Evolutionary conservation across 2,888 invertebrate genomes (phyloP).

Genomic region (Nasonia oneida): DNA sequence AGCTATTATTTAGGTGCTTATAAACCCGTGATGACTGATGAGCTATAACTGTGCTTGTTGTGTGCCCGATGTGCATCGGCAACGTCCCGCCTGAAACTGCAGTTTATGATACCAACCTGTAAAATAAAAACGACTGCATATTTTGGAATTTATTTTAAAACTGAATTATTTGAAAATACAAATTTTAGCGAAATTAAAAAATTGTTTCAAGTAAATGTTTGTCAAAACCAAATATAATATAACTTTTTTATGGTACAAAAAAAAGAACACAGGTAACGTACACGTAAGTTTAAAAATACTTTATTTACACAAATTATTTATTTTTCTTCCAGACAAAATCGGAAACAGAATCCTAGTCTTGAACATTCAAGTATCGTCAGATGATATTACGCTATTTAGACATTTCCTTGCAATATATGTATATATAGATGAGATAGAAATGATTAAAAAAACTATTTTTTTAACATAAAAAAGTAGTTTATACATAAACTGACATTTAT

Average conservation of each 20-base stretch:
- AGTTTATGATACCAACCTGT: not conserved
- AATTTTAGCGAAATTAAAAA: not conserved
- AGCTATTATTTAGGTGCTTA: too few species aligned
- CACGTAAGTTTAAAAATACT: constrained; percentile 19
- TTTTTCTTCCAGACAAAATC: constrained; percentile 12
- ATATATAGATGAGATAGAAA: not conserved
- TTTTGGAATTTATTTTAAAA: not conserved
- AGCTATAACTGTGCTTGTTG: not conserved
- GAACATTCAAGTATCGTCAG: not conserved
- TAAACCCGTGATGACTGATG: too few species aligned
- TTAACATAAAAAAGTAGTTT: constrained; percentile 4
- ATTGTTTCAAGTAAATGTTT: not conserved
- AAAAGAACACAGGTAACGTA: not conserved
- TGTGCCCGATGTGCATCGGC: not conserved
- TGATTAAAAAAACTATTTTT: not conserved
- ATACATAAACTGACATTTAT: not conserved
- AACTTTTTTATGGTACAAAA: not conserved
- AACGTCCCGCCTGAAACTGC: not conserved
- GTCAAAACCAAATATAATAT: not conserved
- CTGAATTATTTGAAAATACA: not conserved
- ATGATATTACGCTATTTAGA: not conserved
- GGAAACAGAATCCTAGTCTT: not conserved
- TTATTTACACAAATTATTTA: constrained; percentile 46
- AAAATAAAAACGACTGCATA: not conserved
- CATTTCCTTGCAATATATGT: not conserved